Conservation (phyloP, 1,140 invertebrate species). For the Drosophila lowei region DNA sequence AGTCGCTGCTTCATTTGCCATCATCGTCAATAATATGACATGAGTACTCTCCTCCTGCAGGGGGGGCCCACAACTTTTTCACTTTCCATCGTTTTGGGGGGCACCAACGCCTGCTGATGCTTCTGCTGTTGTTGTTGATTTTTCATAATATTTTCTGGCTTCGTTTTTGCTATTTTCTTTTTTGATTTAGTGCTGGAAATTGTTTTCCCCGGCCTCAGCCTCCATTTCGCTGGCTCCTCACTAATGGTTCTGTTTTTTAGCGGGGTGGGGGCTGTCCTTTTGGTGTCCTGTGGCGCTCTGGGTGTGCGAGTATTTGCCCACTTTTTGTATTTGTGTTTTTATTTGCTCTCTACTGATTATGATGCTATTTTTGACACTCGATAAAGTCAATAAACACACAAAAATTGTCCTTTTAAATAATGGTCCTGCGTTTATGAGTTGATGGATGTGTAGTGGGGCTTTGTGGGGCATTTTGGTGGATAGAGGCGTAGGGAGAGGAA, state of each 20-base stretch:
- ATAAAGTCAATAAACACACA: constrained; percentile 66
- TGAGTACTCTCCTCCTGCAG: constrained; percentile 34
- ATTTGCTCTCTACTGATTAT: constrained; percentile 55
- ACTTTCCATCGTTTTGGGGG: constrained; percentile 6
- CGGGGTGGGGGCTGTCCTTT: too few relatives aligned
- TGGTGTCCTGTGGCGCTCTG: too few relatives aligned
- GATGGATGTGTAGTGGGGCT: too few relatives aligned
- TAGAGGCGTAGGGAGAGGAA: too few relatives aligned
- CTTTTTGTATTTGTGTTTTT: constrained; percentile 30
- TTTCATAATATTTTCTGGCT: constrained; percentile 58
- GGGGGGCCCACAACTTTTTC: constrained; percentile 14
- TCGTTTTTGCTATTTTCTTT: constrained; percentile 19
- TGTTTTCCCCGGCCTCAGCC: constrained; percentile 18
- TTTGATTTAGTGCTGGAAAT: constrained; percentile 66
- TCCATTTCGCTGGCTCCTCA: not conserved
- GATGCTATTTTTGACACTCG: constrained; percentile 69
- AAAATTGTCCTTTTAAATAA: constrained; percentile 20
- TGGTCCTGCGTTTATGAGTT: constrained; percentile 2
- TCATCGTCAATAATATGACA: constrained; percentile 72
- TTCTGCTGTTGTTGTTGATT: constrained; percentile 47
- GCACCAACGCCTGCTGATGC: constrained; percentile 3
- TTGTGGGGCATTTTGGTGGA: too few relatives aligned
- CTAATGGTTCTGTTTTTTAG: too few relatives aligned
- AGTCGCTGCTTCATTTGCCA: constrained; percentile 50
- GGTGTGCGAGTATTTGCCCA: constrained; percentile 1